phyloP scores from a whole-genome alignment of 1,140 invertebrate species.

The Procambarus clarkii region DNA sequence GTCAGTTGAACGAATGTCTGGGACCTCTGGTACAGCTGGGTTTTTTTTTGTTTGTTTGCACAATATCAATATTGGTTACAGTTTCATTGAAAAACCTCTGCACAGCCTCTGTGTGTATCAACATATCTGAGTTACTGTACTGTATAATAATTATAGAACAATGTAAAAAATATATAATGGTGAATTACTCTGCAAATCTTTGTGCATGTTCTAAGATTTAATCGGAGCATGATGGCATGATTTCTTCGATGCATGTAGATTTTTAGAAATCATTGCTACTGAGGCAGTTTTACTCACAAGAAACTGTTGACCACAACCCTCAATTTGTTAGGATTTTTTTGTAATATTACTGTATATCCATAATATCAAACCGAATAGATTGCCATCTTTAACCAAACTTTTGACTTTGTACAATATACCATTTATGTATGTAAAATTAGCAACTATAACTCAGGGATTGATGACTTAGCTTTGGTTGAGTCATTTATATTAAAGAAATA shows the following conservation, averaged over 20 bases:
- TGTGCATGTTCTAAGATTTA: background rate
- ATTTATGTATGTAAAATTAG: background rate
- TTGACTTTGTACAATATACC: background rate
- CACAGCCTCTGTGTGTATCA: background rate
- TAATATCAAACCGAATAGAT: background rate
- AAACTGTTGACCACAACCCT: constrained; percentile 41
- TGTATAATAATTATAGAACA: background rate
- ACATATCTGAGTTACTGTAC: background rate
- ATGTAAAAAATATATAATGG: background rate
- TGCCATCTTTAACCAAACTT: background rate
- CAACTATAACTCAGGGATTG: background rate
- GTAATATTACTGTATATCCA: background rate
- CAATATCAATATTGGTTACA: background rate
- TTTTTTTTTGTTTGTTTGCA: background rate
- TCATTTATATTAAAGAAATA: background rate
- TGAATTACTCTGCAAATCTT: constrained; percentile 1
- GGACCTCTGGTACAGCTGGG: background rate
- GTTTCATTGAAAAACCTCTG: background rate
- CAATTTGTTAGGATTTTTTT: constrained; percentile 5
- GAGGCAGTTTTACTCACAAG: constrained; percentile 23
- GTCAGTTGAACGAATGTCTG: background rate
- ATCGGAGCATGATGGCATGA: constrained; percentile 17
- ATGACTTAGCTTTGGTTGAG: background rate
- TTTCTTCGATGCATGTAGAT: background rate
- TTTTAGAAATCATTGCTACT: too few relatives aligned